phyloP scores from a whole-genome alignment of 2,888 invertebrate species.

The Euplagia quadripunctaria region DNA sequence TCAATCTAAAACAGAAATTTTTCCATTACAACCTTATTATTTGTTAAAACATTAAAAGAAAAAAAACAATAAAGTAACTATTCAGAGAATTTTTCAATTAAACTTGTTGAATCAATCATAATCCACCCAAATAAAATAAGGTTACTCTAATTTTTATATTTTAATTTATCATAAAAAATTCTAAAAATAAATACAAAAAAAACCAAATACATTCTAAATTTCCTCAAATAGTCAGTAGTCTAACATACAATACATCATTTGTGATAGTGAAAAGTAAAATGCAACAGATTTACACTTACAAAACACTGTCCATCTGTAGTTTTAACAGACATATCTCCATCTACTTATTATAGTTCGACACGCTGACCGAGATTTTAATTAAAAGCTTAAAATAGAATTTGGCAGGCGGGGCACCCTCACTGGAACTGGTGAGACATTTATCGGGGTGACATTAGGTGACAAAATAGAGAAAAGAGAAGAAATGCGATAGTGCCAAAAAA shows the following conservation, averaged over 20 bases:
- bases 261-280: neutral
- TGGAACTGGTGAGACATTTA: neutral
- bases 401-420: neutral
- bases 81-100: too few species aligned
- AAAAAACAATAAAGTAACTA: too few species aligned
- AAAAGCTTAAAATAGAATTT: constrained; percentile 28
- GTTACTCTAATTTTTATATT: too few species aligned
- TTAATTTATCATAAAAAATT: neutral
- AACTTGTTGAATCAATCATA: too few species aligned
- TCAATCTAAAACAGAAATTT: too few species aligned
- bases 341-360: neutral
- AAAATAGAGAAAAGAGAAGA: neutral
- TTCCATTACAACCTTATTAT: too few species aligned
- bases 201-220: neutral
- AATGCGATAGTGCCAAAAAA: neutral
- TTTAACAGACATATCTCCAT: neutral
- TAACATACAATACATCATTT: neutral
- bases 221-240: neutral
- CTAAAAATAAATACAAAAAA: neutral
- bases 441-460: neutral
- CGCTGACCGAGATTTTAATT: constrained; percentile 23
- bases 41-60: too few species aligned
- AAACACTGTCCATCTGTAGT: neutral
- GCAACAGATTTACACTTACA: neutral
- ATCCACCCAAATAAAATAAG: too few species aligned